phyloP scores from a whole-genome alignment of 1,140 invertebrate species.

The Lutraria rhynchaena region DNA sequence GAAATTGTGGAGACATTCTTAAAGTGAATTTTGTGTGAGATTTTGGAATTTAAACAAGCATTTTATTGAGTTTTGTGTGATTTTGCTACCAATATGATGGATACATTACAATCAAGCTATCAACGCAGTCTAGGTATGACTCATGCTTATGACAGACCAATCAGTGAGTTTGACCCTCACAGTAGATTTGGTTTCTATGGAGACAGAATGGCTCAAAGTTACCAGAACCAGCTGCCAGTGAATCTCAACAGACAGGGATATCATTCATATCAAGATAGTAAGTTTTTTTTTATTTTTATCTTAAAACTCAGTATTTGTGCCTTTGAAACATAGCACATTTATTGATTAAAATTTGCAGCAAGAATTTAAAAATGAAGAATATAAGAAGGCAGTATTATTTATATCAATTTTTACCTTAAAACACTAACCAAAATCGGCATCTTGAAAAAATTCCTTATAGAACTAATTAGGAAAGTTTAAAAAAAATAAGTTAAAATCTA shows the following conservation, averaged over 20 bases:
- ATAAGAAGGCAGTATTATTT: no score
- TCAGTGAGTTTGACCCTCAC: not conserved
- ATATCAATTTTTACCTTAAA: no score
- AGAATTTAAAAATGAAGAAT: no score
- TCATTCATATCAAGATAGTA: constrained; percentile 37
- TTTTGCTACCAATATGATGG: constrained; percentile 24
- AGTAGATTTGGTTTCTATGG: constrained; percentile 18
- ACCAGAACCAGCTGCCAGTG: not conserved
- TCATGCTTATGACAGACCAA: not conserved
- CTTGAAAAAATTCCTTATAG: no score
- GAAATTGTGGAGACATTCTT: not conserved
- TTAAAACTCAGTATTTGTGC: not conserved
- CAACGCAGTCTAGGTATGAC: constrained; percentile 8
- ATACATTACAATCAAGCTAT: constrained; percentile 17
- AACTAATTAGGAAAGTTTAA: no score
- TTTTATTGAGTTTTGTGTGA: not conserved
- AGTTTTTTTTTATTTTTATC: not conserved
- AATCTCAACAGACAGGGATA: constrained; percentile 11
- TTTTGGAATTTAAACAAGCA: not conserved
- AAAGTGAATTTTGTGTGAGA: not conserved
- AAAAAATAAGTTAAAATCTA: no score
- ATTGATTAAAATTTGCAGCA: no score
- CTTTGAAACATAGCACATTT: no score
- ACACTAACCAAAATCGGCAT: no score
- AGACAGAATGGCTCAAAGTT: not conserved